Evolutionary conservation across 2,797 vertebrate genomes (phyloP).

Genomic region (Clarias laeviceps): DNA sequence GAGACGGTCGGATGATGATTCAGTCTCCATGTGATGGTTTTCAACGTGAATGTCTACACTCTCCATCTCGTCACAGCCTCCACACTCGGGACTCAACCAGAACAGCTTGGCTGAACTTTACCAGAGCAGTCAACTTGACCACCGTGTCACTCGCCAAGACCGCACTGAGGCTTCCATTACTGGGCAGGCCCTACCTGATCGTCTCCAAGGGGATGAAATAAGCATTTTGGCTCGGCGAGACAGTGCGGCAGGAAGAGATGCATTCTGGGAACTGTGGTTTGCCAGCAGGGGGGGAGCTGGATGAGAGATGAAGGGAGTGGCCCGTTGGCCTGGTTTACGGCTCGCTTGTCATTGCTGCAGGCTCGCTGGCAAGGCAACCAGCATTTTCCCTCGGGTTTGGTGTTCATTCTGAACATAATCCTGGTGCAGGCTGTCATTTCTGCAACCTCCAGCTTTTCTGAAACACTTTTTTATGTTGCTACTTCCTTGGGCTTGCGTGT

Average conservation of each 20-base stretch:
- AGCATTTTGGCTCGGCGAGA: slow-evolving; percentile 21
- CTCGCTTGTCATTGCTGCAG: slow-evolving; percentile 57
- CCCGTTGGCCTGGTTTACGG: slow-evolving; percentile 51
- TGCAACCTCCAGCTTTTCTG: slow-evolving; percentile 53
- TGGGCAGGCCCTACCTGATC: slow-evolving; percentile 50
- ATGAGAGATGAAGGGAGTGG: slow-evolving; percentile 47
- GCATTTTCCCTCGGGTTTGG: slow-evolving; percentile 60
- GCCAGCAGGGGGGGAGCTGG: slow-evolving; percentile 19
- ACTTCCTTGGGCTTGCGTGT: slow-evolving; percentile 37
- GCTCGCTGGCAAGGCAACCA: slow-evolving; percentile 58
- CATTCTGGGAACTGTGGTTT: slow-evolving; percentile 48
- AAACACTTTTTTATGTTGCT: slow-evolving; percentile 65
- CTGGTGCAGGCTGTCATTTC: slow-evolving; percentile 65
- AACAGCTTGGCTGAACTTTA: slow-evolving; percentile 55
- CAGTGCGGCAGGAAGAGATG: slow-evolving; percentile 38
- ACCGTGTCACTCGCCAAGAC: slow-evolving; percentile 39
- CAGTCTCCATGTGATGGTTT: slow-evolving; percentile 53
- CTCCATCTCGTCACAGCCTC: slow-evolving; percentile 4
- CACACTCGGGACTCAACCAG: slow-evolving; percentile 41
- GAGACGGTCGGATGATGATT: slow-evolving; percentile 4
- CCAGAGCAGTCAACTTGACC: slow-evolving; percentile 43
- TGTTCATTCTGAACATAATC: slow-evolving; percentile 57
- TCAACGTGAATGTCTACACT: slow-evolving; percentile 49
- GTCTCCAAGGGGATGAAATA: slow-evolving; percentile 47
- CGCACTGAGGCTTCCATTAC: slow-evolving; percentile 45